These are phyloP conservation scores for Corydoras sp. DNA, from an alignment of 2,113 vertebrate genomes.

Conservation along the genomic window DNA sequence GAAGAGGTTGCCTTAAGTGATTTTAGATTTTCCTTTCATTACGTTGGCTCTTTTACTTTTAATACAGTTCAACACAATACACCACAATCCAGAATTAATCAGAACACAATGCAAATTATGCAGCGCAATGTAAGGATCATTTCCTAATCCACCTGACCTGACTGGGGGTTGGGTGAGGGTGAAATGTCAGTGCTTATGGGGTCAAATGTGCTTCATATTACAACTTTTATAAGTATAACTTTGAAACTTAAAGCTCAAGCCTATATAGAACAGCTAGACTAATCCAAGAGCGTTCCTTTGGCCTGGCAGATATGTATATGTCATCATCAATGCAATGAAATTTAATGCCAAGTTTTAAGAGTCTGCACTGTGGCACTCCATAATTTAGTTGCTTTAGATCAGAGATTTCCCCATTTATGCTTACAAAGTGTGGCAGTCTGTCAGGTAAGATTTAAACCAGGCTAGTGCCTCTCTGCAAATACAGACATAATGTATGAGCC, in stretches of 20 bases:
- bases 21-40: conserved; percentile 2
- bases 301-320: neutral
- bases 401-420: neutral
- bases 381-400: neutral
- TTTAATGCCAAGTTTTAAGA: neutral
- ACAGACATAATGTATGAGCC: neutral
- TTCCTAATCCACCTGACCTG: too few relatives aligned
- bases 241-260: too few relatives aligned
- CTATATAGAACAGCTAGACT: too few relatives aligned
- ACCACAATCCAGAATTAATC: neutral
- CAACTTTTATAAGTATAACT: too few relatives aligned
- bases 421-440: neutral
- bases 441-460: neutral
- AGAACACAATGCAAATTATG: neutral
- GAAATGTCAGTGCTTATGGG: too few relatives aligned
- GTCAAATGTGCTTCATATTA: too few relatives aligned
- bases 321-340: neutral
- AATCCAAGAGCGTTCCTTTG: neutral
- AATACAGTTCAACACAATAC: neutral
- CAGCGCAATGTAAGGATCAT: neutral
- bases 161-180: too few relatives aligned
- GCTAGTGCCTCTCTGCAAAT: neutral
- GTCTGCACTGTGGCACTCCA: neutral
- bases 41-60: too few relatives aligned
- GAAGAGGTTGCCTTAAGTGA: conserved; percentile 22